Percentiles rank a stretch among this genome's conserved stretches.
phyloP scores from a whole-genome alignment of 2,113 vertebrate genomes.

The Emydura subglobosa region DNA sequence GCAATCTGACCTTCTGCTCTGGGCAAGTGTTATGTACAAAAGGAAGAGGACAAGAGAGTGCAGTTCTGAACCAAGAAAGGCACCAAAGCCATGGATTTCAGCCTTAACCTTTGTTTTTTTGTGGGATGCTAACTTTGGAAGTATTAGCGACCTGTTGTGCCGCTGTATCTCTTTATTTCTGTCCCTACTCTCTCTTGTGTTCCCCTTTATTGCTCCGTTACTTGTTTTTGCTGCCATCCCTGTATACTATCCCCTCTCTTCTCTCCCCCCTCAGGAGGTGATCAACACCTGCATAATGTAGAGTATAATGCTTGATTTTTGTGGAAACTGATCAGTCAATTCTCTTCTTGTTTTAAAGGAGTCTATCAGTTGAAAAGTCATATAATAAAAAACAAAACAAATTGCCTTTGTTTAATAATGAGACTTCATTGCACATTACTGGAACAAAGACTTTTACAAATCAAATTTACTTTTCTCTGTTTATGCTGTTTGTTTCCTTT shows the following conservation, averaged over 20 bases:
- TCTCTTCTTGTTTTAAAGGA: neutral
- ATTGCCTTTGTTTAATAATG: neutral
- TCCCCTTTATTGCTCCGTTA: neutral
- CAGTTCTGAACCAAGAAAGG: neutral
- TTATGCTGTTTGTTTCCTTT: conserved; percentile 1
- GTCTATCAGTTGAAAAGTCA: neutral
- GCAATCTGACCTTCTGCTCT: neutral
- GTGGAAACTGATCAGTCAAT: neutral
- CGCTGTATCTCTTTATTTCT: neutral
- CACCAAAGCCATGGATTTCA: neutral
- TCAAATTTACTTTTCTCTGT: neutral
- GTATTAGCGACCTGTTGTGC: neutral
- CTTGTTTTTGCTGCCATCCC: neutral
- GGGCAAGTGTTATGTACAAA: neutral
- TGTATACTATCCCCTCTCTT: neutral
- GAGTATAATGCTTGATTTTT: neutral
- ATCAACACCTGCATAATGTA: neutral
- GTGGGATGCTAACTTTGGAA: fast-evolving
- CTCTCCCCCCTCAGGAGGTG: neutral
- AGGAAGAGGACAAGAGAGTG: neutral
- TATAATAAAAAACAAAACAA: neutral
- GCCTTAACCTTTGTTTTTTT: neutral
- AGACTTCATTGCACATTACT: neutral
- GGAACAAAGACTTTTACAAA: neutral
- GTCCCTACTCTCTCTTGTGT: neutral